Base-by-base conservation (phyloP, 2,888 invertebrate genomes). In the Thelaira solivaga region DNA sequence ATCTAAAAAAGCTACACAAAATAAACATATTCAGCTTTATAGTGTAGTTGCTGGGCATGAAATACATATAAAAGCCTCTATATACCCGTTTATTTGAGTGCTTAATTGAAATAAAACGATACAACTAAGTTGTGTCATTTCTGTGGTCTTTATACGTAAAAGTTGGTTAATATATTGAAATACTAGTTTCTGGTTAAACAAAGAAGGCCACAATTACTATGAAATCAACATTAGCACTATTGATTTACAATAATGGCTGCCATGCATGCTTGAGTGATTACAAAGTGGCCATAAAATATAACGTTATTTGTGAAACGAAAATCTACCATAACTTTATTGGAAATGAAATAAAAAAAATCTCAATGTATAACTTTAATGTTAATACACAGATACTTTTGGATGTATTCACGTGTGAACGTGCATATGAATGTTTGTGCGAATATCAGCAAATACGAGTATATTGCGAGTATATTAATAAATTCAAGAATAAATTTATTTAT, bases 211-310 rank as follows among this genome's bases (percentile, higher is more conserved):
- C 76, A 67, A 53, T 61, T 68, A 64, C 74, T 51, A 36, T 59
- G 65, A 79, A 80, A 74, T 80, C 80, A 81, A 76, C 72, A 76
- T 76, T 71, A 72, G 10, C 49, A 80, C 86, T 83, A 85, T 86
- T 85, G 84, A 85, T 83, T 85, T 85, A 82, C 84, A 83, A 85
- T 86, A 85, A 85, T 82, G 84, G 82, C 81, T 81, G 72, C 59
- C 59, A 76, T 80, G 80, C 73, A 74, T 68, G 62, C 79, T 77
- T 65, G 49, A 69, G 39, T 61, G 75, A 69, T 78, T 69, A 73
- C 64, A 76, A 79, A 77, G 67, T 78, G 64, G 64, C 18, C 64
- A 73, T 65, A 62, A 73, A 69, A 68, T 61, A n/a, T 57, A 16
- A 57, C 22, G 26, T 47, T n/a, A 47, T 16, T 49, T 26, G n/a